phyloP scores from a whole-genome alignment of 1,140 invertebrate species.

The Yoshiicerus persimilis region DNA sequence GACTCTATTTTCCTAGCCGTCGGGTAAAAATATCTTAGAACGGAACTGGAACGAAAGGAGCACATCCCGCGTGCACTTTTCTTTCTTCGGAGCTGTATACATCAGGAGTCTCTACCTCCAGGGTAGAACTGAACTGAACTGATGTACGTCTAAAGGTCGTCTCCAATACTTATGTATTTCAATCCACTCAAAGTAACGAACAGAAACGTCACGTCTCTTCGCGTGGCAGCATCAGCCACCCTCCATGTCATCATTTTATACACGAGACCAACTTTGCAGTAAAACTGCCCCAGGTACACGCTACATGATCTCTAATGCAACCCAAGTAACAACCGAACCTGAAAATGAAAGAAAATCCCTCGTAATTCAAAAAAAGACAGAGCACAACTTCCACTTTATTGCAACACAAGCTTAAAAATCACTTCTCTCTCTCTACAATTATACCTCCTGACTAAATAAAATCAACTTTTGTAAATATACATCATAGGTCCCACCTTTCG shows the following conservation, averaged over 20 bases:
- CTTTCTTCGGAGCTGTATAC: background rate
- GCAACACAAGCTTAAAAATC: background rate
- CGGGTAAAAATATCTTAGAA: background rate
- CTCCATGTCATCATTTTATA: background rate
- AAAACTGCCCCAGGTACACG: background rate
- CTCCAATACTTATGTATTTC: background rate
- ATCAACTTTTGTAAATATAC: no score
- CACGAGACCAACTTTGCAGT: background rate
- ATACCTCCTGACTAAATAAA: no score
- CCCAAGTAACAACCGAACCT: background rate
- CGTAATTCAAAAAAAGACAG: background rate
- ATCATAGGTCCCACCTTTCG: no score
- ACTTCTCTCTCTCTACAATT: no score
- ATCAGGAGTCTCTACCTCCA: background rate
- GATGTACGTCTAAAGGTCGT: background rate
- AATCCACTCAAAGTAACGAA: background rate
- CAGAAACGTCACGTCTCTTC: background rate
- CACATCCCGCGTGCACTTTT: background rate
- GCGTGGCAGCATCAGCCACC: background rate
- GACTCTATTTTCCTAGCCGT: background rate
- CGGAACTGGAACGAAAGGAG: background rate
- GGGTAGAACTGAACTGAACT: background rate
- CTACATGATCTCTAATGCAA: background rate
- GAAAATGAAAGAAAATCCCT: background rate
- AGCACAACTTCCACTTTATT: background rate